Conservation (phyloP, 92 coral and sea anemone genomes). For the Virgularia gustaviana region DNA sequence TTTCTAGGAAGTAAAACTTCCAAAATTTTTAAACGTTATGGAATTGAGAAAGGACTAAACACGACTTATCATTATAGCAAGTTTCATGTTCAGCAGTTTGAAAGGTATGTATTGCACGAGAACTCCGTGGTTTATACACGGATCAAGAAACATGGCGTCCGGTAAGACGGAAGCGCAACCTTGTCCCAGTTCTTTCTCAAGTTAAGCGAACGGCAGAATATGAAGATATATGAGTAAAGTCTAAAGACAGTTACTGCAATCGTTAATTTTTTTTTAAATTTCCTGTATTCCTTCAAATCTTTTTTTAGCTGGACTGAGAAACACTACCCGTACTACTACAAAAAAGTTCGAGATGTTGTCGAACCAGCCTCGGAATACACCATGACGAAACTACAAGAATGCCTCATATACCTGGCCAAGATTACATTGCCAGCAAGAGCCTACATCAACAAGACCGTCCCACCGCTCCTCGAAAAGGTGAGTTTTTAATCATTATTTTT, state of each 20-base stretch:
- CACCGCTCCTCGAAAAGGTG: constrained; percentile 90
- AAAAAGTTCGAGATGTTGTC: constrained; percentile 66
- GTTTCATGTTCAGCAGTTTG: neutral
- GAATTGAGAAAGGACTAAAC: constrained; percentile 67
- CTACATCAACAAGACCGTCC: constrained; percentile 78
- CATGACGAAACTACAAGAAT: constrained; percentile 65
- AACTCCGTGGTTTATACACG: no score
- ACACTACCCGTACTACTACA: constrained; percentile 81
- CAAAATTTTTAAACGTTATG: constrained; percentile 63
- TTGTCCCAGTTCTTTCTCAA: no score
- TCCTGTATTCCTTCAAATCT: neutral
- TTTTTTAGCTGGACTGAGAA: constrained; percentile 71
- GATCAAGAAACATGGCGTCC: no score
- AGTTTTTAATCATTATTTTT: no score
- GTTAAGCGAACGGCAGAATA: no score
- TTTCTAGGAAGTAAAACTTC: constrained; percentile 81
- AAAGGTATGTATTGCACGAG: constrained; percentile 13
- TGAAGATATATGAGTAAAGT: no score
- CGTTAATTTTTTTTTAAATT: no score
- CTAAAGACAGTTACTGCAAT: no score
- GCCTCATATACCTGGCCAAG: constrained; percentile 65
- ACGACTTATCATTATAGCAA: constrained; percentile 57
- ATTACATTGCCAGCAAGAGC: constrained; percentile 82
- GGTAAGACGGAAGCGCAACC: no score
- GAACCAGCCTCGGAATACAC: constrained; percentile 80